These are phyloP conservation scores for Heliconius congener DNA, from an alignment of 1,140 invertebrate genomes.

Conservation along the genomic window DNA sequence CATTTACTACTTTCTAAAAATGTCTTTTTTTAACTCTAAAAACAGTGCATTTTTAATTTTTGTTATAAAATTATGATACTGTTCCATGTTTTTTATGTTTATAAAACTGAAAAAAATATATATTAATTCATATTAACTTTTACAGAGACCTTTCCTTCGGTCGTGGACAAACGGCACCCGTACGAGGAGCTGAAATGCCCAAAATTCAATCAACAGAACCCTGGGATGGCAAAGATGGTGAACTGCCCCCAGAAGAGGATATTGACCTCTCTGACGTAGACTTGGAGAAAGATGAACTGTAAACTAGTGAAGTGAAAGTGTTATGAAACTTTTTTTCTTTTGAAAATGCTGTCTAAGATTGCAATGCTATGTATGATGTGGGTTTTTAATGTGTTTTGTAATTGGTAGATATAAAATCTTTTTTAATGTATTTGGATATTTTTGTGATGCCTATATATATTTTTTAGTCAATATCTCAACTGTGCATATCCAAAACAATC, in stretches of 20 bases:
- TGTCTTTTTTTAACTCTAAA: too few species aligned
- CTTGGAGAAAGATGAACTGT: constrained; percentile 93
- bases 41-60: too few species aligned
- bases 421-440: not conserved
- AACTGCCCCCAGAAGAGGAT: constrained; percentile 94
- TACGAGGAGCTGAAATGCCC: constrained; percentile 93
- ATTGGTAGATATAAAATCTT: not conserved
- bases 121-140: constrained; percentile 30
- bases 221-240: constrained; percentile 99
- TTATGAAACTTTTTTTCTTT: not conserved
- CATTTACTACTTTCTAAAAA: too few species aligned
- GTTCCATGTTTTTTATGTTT: too few species aligned
- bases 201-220: constrained; percentile 87
- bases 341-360: not conserved
- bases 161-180: constrained; percentile 93
- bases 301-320: constrained; percentile 60
- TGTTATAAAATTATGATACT: too few species aligned
- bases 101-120: not conserved
- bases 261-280: constrained; percentile 96
- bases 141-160: constrained; percentile 96
- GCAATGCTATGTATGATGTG: constrained; percentile 3
- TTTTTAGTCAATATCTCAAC: not conserved
- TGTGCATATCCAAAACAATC: not conserved
- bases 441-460: not conserved
- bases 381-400: not conserved